Conservation (phyloP, 2,113 vertebrate species). For the Oxyura jamaicensis region DNA sequence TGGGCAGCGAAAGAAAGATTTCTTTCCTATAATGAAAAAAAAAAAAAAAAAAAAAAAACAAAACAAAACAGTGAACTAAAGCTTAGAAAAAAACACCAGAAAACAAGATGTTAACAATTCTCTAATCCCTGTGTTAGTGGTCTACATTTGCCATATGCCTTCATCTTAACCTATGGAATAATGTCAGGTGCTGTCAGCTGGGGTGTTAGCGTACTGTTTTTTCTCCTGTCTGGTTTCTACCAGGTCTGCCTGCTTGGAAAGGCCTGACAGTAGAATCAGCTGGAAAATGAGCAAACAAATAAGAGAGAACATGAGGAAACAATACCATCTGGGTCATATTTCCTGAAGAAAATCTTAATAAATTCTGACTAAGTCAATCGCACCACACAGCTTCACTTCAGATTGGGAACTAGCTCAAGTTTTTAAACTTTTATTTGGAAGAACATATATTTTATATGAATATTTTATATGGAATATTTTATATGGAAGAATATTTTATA, state of each 20-base stretch:
- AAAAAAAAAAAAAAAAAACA: too few species aligned
- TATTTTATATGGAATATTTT: too few species aligned
- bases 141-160: background rate
- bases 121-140: background rate
- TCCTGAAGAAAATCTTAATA: constrained; percentile 5
- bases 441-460: too few species aligned
- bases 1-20: background rate
- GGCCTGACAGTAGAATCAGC: background rate
- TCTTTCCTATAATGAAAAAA: background rate
- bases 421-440: background rate
- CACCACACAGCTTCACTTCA: background rate
- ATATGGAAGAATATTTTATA: too few species aligned
- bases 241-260: background rate
- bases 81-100: background rate
- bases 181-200: background rate
- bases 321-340: background rate
- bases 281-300: constrained; percentile 13
- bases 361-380: background rate
- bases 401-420: background rate
- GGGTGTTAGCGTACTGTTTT: fast-evolving
- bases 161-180: background rate
- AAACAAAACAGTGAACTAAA: too few species aligned
- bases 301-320: background rate
- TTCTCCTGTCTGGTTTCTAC: background rate
- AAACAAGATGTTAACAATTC: background rate